Conservation (phyloP, 64 coral and sea anemone species). For the Actinia tenebrosa region DNA sequence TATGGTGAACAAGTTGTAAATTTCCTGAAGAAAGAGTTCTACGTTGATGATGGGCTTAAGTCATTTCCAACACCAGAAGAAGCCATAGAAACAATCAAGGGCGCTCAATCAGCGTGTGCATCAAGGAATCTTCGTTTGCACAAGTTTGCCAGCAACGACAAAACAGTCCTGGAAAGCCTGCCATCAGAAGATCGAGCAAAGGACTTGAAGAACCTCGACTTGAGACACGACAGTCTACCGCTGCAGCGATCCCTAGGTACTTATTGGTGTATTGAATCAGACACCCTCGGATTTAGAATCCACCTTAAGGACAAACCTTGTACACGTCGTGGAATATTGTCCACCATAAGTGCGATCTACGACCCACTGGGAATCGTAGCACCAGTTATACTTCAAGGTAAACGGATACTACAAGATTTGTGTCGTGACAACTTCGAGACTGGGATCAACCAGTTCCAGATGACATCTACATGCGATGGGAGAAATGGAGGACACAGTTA, state of each 20-base stretch:
- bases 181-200: conserved; percentile 27
- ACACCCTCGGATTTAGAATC: conserved; percentile 5
- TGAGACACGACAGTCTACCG: conserved; percentile 15
- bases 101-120: conserved; percentile 19
- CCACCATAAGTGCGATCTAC: conserved; percentile 26
- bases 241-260: conserved; percentile 33
- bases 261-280: conserved; percentile 25
- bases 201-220: conserved; percentile 35
- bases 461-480: conserved; percentile 32
- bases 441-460: conserved; percentile 41
- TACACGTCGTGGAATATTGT: conserved; percentile 22
- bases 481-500: conserved; percentile 46
- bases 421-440: conserved; percentile 29
- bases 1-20: conserved; percentile 27
- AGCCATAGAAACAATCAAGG: conserved; percentile 21
- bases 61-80: conserved; percentile 23
- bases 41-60: conserved; percentile 47
- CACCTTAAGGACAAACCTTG: conserved; percentile 19
- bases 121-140: conserved; percentile 26
- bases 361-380: conserved; percentile 23
- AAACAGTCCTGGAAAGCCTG: conserved; percentile 24
- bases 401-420: conserved; percentile 37
- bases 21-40: conserved; percentile 46
- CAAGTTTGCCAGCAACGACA: conserved; percentile 42
- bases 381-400: conserved; percentile 30